Evolutionary conservation across 2,888 invertebrate species (phyloP).

Genomic region (Cephus pulcher): DNA sequence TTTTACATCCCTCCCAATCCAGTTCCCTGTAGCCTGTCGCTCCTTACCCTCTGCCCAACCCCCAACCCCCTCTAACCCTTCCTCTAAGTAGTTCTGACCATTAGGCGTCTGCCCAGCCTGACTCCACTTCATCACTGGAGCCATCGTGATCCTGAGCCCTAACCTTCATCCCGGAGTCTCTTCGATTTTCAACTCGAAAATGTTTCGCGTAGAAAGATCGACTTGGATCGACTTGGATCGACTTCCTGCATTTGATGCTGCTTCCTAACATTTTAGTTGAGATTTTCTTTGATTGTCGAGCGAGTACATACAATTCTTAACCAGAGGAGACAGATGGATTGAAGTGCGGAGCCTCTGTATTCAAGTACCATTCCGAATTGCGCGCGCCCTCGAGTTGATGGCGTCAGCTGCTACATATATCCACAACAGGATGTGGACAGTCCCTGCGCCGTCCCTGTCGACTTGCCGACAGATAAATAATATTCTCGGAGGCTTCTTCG

Average conservation of each 20-base stretch:
- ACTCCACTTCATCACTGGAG: too few relatives aligned
- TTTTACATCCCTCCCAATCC: slow-evolving; percentile 16
- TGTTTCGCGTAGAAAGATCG: background rate
- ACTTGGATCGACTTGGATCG: too few relatives aligned
- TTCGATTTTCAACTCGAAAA: background rate
- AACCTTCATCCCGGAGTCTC: background rate
- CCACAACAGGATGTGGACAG: slow-evolving; percentile 28
- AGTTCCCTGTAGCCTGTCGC: too few relatives aligned
- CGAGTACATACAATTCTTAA: slow-evolving; percentile 43
- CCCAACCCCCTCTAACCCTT: too few relatives aligned
- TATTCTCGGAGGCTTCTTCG: too few relatives aligned
- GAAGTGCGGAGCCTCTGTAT: slow-evolving; percentile 46
- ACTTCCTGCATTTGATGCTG: too few relatives aligned
- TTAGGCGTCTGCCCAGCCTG: too few relatives aligned
- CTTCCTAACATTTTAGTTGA: too few relatives aligned
- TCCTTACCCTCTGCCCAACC: too few relatives aligned
- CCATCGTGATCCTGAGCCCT: too few relatives aligned
- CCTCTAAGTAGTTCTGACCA: too few relatives aligned
- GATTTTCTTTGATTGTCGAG: background rate
- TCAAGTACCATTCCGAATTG: slow-evolving; percentile 22
- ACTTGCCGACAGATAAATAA: background rate
- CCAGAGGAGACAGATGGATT: slow-evolving; percentile 61
- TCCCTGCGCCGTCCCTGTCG: slow-evolving; percentile 16
- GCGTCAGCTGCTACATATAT: slow-evolving; percentile 62
- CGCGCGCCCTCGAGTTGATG: slow-evolving; percentile 44